Percentiles rank a stretch among this genome's conserved stretches.
phyloP scores from a whole-genome alignment of 2,797 vertebrate species.

The Lagocephalus sceleratus region DNA sequence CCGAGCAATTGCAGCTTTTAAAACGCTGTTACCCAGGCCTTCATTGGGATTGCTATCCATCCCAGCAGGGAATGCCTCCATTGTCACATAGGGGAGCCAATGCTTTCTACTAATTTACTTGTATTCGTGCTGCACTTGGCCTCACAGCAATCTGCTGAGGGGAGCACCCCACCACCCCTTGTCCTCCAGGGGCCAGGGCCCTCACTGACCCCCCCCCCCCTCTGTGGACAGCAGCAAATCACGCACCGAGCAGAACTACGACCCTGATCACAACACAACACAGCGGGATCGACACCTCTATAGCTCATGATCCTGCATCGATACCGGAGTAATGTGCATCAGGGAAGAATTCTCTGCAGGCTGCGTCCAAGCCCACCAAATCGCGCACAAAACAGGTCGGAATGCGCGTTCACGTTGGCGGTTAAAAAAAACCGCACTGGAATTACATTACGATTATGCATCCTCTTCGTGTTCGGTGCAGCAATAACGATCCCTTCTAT shows the following conservation, averaged over 20 bases:
- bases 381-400: too few relatives aligned
- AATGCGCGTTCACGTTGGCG: too few relatives aligned
- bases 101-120: slow-evolving; percentile 64
- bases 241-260: not conserved
- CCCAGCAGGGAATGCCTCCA: slow-evolving; percentile 67
- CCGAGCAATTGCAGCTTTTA: slow-evolving; percentile 69
- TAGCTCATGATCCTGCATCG: not conserved
- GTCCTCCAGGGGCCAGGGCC: slow-evolving; percentile 60
- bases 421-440: too few relatives aligned
- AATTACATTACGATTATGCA: not conserved
- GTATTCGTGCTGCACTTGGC: slow-evolving; percentile 70
- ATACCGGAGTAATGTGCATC: too few relatives aligned
- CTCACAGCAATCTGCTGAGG: slow-evolving; percentile 57
- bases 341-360: too few relatives aligned
- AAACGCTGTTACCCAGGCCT: slow-evolving; percentile 68
- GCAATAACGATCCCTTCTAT: too few relatives aligned
- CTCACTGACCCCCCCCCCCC: slow-evolving; percentile 37
- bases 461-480: not conserved
- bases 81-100: slow-evolving; percentile 73
- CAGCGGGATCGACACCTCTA: not conserved
- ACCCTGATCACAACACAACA: too few relatives aligned
- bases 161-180: slow-evolving; percentile 43
- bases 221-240: slow-evolving; percentile 31
- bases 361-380: too few relatives aligned
- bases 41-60: slow-evolving; percentile 65